Conservation (phyloP, 2,113 vertebrate species). For the Zapornia atra region DNA sequence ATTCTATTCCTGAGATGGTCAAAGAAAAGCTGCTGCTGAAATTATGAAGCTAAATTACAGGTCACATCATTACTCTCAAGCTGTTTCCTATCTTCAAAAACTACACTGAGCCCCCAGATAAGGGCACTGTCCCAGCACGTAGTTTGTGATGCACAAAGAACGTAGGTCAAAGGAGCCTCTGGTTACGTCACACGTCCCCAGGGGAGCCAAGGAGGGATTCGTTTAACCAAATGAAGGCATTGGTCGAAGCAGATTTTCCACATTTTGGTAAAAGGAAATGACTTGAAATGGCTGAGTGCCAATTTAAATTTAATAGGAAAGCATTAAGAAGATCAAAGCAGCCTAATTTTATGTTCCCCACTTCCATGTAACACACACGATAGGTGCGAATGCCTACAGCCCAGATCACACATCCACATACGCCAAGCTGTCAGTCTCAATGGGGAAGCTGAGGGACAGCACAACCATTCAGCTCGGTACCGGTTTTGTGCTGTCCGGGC, state of each 20-base stretch:
- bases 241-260: not conserved
- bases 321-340: not conserved
- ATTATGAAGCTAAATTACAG: not conserved
- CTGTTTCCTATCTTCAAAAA: not conserved
- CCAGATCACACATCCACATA: not conserved
- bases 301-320: conserved; percentile 12
- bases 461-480: not conserved
- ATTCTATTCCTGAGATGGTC: not conserved
- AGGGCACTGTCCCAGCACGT: not conserved
- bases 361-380: not conserved
- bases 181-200: fast-evolving
- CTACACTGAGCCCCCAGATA: not conserved
- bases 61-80: not conserved
- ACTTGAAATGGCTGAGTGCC: not conserved
- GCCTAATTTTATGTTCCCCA: not conserved
- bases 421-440: not conserved
- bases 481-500: not conserved
- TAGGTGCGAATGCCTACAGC: not conserved
- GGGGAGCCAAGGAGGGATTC: not conserved
- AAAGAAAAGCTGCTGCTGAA: not conserved
- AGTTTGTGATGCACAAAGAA: not conserved
- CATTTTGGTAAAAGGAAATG: not conserved
- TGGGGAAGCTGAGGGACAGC: not conserved
- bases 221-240: not conserved
- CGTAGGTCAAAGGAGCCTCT: not conserved